Evolutionary conservation across 2,113 vertebrate species (phyloP), one percentile per base, ranked within the genome.

Genomic region (Cettia cetti): DNA sequence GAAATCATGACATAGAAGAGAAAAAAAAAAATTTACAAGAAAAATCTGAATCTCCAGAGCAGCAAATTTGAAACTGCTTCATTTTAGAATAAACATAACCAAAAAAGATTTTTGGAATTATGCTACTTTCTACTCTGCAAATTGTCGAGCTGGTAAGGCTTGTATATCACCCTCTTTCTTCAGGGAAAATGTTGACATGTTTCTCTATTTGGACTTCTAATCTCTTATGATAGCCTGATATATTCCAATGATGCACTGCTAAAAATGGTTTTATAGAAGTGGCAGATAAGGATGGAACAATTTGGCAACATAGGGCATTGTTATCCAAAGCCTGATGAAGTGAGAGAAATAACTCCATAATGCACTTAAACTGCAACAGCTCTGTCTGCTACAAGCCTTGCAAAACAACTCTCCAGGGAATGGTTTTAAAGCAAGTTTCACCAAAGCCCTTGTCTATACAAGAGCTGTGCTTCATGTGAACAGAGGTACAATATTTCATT

Each of bases 41-140:
- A 85, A 76, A 79, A 50, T 45, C 31, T 44, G 9, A 13, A 59
- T 82, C 5, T 8, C 17, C 61, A 80, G 45, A 91, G n/a, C n/a
- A 85, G 35, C 13, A 90, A 91, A 94, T 11, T 16, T 79, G 42
- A 95, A 91, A 85, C 18, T 8, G 23, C 35, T 80, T 76, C 20
- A 56, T 79, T 89, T 94, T 61, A 59, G 42, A 79, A 69, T 50
- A 93, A 90, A 72, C 6, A 31, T 7, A 79, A 64, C 27, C 6
- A 65, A 70, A 35, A 1, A 71, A 49, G 6, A 26, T 59, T 82
- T 94, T 37, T 33, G 7, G 27, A 84, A 72, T 87, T 26, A n/a
- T 6, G 7, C 23, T 30, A 3, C 64, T 88, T 80, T 44, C 56
- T 68, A 30, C 24, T 4, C 1, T 47, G 30, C 0, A 0, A 64